Conservation (phyloP, 2,113 vertebrate species). For the Hydropotes inermis region DNA sequence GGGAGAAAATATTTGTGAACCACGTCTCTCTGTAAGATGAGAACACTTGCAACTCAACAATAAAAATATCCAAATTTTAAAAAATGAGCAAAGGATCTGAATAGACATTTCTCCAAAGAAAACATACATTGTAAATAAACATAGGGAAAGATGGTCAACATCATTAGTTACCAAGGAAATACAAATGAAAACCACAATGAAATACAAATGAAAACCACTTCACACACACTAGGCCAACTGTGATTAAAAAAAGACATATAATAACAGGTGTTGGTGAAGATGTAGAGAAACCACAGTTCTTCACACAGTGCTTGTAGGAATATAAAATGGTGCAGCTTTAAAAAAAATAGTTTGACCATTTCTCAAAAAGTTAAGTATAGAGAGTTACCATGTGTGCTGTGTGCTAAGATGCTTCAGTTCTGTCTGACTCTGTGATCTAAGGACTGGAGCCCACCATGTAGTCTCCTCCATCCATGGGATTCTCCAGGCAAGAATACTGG, state of each 20-base stretch:
- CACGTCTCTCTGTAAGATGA: not conserved
- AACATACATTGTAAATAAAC: not conserved
- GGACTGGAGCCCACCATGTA: not conserved
- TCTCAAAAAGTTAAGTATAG: not conserved
- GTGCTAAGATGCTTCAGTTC: not conserved
- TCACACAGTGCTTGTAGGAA: not conserved
- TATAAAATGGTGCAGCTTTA: not conserved
- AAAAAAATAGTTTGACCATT: not conserved
- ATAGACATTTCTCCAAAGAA: not conserved
- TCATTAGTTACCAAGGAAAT: not conserved
- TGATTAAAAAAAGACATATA: not conserved
- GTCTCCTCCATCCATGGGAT: not conserved
- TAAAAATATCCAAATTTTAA: not conserved
- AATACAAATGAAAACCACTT: not conserved
- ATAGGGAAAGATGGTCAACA: not conserved
- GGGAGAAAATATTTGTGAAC: slow-evolving; percentile 1
- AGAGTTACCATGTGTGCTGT: not conserved
- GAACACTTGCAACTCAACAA: not conserved
- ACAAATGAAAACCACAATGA: slow-evolving; percentile 3
- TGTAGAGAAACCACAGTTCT: not conserved
- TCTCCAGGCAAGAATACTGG: not conserved
- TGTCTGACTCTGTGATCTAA: not conserved
- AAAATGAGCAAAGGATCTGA: not conserved
- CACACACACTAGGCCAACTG: not conserved
- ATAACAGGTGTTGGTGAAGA: not conserved